Evolutionary conservation across 2,888 invertebrate genomes (phyloP).

Genomic region (Barypeithes pellucidus): DNA sequence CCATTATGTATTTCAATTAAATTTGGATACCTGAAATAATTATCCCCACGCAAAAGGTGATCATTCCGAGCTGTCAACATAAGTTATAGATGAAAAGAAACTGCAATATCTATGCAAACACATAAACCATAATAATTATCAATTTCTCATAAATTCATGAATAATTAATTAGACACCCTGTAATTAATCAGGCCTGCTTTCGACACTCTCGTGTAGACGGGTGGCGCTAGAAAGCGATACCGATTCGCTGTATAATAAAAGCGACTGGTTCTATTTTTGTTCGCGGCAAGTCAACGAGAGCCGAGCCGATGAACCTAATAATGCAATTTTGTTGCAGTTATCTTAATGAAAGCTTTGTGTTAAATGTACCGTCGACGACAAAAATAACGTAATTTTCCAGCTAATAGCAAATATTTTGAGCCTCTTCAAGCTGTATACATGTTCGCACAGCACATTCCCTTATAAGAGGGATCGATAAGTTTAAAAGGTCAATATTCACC

Average conservation of each 20-base stretch:
- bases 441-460: too few relatives aligned
- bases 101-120: not conserved
- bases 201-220: constrained; percentile 14
- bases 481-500: too few relatives aligned
- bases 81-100: not conserved
- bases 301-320: constrained; percentile 18
- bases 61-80: not conserved
- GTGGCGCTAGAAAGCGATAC: constrained; percentile 25
- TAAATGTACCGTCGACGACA: too few relatives aligned
- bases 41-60: too few relatives aligned
- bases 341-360: constrained; percentile 4
- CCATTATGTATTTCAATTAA: too few relatives aligned
- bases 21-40: too few relatives aligned
- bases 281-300: not conserved
- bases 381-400: too few relatives aligned
- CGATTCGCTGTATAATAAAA: constrained; percentile 20
- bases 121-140: not conserved
- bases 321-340: constrained; percentile 20
- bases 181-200: constrained; percentile 22
- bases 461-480: too few relatives aligned
- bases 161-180: constrained; percentile 22
- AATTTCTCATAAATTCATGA: constrained; percentile 1
- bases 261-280: constrained; percentile 34
- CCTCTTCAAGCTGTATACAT: too few relatives aligned
- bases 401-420: too few relatives aligned